Base-by-base conservation (phyloP, 2,113 vertebrate species). In the Triplophysa tibetana region DNA sequence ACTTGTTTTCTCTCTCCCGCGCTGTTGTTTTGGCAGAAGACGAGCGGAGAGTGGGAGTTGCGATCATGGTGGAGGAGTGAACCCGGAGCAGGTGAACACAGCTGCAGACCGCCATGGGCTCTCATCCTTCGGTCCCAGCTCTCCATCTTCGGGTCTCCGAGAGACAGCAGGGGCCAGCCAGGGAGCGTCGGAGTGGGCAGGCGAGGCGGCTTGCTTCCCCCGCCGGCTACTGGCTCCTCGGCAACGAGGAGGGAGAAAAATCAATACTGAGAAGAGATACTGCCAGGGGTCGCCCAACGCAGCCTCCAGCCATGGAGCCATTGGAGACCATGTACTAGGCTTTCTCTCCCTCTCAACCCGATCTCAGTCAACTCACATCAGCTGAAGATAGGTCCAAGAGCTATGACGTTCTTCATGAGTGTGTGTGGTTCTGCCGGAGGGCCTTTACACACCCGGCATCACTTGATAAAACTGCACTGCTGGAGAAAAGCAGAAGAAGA, bases 261-360 rank as follows among this genome's bases (percentile, higher is more conserved):
- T 93, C 92, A 90, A 94, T 93, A 92, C 81, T 73, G 87, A 91
- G 91, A 88, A 92, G 90, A 90, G 88, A 92, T 90, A 90, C 91
- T 84, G 91, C 91, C 91, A 92, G 91, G 90, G 92, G 91, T 93
- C 91, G 87, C 86, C 89, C 90, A 91, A 84, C 81, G 88, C 88
- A 52, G 93, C 92, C 92, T 88, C 87, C 86, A 90, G 89, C 90
- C 88, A 77, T 38, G 29, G 91, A 88, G 89, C 89, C 89, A 85
- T 86, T 91, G 90, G 92, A 93, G 86, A 86, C 78, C 82, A 74
- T 67, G 67, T 77, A 66, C 77, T 64, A 77, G 12, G 72, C 79
- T 79, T 70, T 64, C 78, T 82, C 88, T 88, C 84, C 78, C 87
- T 88, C 81, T 76, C 85, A 43, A 74, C 73, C 77, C 85, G 82